Evolutionary conservation across 2,797 vertebrate genomes (phyloP), one percentile per base, ranked within the genome.

Genomic region (Enteromius afrohamiltoni): DNA sequence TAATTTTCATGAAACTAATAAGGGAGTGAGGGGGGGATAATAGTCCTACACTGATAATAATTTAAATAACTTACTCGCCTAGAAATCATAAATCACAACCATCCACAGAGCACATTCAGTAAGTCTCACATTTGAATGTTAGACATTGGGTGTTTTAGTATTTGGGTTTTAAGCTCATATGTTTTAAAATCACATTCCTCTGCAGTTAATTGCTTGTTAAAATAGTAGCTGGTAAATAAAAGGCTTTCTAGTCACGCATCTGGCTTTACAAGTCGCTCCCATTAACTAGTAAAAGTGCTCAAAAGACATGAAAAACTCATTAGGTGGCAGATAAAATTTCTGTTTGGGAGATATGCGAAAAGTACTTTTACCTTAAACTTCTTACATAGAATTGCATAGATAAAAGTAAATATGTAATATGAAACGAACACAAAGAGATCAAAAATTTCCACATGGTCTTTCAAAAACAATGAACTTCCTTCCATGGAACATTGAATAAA

Each of bases 111-210:
- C 34, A 7, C 1, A 1, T 37, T 1, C 37, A 37, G 37, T 6
- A 37, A 7, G 37, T 37, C 37, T 37, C 37, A 37, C 37, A 37
- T 7, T 37, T 40, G 37, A 40, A 8, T 40, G 7, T 40, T 40
- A 40, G 37, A 42, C n/a, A 16, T 9, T 26, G 42, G 4, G 8
- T 5, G 9, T 51, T 49, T 51, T 51, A 10, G 4, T 49, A 11
- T 5, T 47, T 9, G 3, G 26, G 23, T 31, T 74, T 6, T 13
- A 34, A 74, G 9, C 45, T 31, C 14, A 47, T 16, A 17, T 6
- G 40, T 47, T 70, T 71, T 29, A 70, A 47, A 70, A 49, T 49
- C 42, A 10, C 69, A 49, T 71, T 71, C 23, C 14, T 71, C 9
- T 21, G 29, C 47, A 21, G 47, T 2, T 51, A 51, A 74, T 1